phyloP scores from a whole-genome alignment of 92 coral and sea anemone genomes.

The Phenganax stokvisi region DNA sequence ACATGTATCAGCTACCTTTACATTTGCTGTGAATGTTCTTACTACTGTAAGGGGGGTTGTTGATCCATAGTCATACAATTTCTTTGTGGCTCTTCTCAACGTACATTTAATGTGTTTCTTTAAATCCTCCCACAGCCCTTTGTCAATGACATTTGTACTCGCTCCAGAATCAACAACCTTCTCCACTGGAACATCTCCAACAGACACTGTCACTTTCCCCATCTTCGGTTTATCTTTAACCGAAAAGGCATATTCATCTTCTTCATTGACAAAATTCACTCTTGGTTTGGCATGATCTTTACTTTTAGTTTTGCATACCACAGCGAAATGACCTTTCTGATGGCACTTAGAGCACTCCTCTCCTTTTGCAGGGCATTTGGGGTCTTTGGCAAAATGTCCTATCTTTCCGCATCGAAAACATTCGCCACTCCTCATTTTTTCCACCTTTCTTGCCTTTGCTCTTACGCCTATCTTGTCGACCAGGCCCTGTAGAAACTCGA shows the following conservation, averaged over 20 bases:
- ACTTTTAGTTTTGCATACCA: constrained; percentile 17
- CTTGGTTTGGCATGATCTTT: constrained; percentile 3
- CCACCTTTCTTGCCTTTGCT: constrained; percentile 4
- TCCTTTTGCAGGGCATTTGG: constrained; percentile 19
- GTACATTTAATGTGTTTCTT: constrained; percentile 33
- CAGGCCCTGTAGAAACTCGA: background rate
- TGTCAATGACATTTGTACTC: too few relatives aligned
- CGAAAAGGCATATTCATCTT: constrained; percentile 32
- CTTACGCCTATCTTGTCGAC: background rate
- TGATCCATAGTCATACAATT: constrained; percentile 30
- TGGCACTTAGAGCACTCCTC: constrained; percentile 24
- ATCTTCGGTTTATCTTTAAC: background rate
- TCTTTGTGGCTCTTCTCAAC: constrained; percentile 17
- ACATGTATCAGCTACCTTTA: too few relatives aligned
- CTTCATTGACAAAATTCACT: constrained; percentile 18
- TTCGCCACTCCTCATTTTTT: constrained; percentile 6
- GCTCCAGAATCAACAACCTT: too few relatives aligned
- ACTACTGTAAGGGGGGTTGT: constrained; percentile 33
- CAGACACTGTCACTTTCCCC: constrained; percentile 14
- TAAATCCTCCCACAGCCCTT: too few relatives aligned
- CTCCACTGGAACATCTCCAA: too few relatives aligned
- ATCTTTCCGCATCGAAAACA: constrained; percentile 29
- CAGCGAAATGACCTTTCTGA: constrained; percentile 31
- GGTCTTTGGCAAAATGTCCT: constrained; percentile 33
- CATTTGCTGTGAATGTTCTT: constrained; percentile 12